Evolutionary conservation across 2,888 invertebrate genomes (phyloP), one percentile per base, ranked within the genome.

Genomic region (Hololepta plana): DNA sequence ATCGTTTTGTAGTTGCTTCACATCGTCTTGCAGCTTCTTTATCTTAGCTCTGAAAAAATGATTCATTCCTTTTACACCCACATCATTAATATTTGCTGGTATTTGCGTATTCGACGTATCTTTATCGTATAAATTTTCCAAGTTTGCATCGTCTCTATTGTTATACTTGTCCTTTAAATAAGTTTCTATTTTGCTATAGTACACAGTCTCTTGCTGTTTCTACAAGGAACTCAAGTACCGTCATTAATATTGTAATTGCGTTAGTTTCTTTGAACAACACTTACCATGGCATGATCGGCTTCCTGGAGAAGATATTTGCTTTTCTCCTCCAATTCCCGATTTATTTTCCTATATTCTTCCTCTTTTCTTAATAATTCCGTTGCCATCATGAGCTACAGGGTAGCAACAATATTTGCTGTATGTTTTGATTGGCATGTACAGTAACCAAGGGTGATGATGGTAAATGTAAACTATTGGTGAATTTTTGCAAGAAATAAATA

Each of bases 221-320:
- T 47, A 11, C 2, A 28, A 30, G n/a, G n/a, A n/a, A n/a, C n/a
- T n/a, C n/a, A n/a, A n/a, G n/a, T n/a, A n/a, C n/a, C n/a, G n/a
- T n/a, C n/a, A n/a, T n/a, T n/a, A n/a, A n/a, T n/a, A n/a, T n/a
- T n/a, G n/a, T n/a, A n/a, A n/a, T n/a, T n/a, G n/a, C 10, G 9
- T 23, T 9, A n/a, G 3, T 22, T 3, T 22, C 4, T 11, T 3
- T 10, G 10, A 8, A 15, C 11, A 5, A 23, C 5, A 23, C 32
- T 31, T 34, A 53, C 53, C 47, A 51, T 49, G 15, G 53, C 50
- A 34, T 44, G 42, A 27, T 52, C 48, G 4, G 52, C 52, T 45
- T 54, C 48, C 35, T 46, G 38, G 35, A 55, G 37, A 13, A 56
- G 28, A 30, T 49, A 44, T 33, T 49, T 50, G 2, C 51, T 51